These are phyloP conservation scores for Drosophila diplacantha DNA, from an alignment of 2,888 invertebrate species.

Conservation along the genomic window DNA sequence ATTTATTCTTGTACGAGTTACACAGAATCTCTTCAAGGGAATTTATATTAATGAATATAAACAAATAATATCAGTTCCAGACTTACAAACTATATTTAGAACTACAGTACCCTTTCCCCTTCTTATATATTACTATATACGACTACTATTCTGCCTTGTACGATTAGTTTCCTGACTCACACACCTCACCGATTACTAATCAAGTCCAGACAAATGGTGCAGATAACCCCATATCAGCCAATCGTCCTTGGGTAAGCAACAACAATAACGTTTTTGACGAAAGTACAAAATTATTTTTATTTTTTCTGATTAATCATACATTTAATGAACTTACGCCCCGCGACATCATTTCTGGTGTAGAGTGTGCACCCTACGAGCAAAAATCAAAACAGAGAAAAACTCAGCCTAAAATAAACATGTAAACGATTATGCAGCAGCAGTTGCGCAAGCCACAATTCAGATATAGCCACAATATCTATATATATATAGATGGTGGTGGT, in stretches of 20 bases:
- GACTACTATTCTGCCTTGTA: not conserved
- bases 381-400: constrained; percentile 32
- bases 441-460: constrained; percentile 30
- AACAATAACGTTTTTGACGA: constrained; percentile 23
- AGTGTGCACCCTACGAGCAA: constrained; percentile 29
- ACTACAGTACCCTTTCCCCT: not conserved
- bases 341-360: constrained; percentile 20
- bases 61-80: not conserved
- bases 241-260: not conserved
- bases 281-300: constrained; percentile 41
- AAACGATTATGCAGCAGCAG: constrained; percentile 32
- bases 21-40: no score
- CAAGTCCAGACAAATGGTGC: constrained; percentile 16
- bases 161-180: constrained; percentile 23
- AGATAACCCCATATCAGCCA: constrained; percentile 2
- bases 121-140: no score
- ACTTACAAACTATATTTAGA: constrained; percentile 2
- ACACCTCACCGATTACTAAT: constrained; percentile 3
- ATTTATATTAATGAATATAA: not conserved
- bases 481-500: constrained; percentile 21
- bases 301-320: constrained; percentile 26
- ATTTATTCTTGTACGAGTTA: no score
- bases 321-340: constrained; percentile 34
- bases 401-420: constrained; percentile 35
- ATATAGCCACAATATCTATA: constrained; percentile 21